These are phyloP conservation scores for Sceloporus undulatus DNA, from an alignment of 2,113 vertebrate genomes.

Conservation along the genomic window DNA sequence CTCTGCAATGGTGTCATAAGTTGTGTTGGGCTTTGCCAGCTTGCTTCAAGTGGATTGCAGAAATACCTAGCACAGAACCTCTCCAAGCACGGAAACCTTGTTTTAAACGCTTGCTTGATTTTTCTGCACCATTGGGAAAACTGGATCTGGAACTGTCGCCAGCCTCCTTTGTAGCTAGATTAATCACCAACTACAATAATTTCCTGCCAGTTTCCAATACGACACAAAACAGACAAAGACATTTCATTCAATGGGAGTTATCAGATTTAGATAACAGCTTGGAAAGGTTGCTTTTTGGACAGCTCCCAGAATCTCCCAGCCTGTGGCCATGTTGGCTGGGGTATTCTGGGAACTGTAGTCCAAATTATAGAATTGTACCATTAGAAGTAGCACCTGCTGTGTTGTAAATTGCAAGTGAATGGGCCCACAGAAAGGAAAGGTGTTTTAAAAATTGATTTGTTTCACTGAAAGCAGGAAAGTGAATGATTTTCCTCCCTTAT, in stretches of 20 bases:
- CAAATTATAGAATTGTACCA: no score
- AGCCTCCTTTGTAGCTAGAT: neutral
- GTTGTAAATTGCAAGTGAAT: no score
- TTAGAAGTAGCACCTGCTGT: no score
- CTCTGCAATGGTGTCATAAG: neutral
- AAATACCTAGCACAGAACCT: neutral
- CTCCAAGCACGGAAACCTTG: neutral
- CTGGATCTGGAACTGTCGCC: neutral
- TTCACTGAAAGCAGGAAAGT: no score
- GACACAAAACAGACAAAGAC: neutral
- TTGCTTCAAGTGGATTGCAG: neutral
- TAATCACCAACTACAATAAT: neutral
- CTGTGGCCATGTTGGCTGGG: no score
- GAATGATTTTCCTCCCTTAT: no score
- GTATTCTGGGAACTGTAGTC: no score
- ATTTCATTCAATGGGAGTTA: neutral
- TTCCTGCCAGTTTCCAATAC: neutral
- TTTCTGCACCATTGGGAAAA: neutral
- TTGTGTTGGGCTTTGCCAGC: neutral
- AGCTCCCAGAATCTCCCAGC: no score
- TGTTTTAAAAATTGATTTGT: no score
- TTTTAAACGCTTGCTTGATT: neutral
- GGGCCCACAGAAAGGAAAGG: no score
- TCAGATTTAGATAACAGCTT: neutral
- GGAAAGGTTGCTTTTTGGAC: no score